Evolutionary conservation across 53 echinoderm and acorn worm genomes (phyloP).

Genomic region (Antedon mediterranea): DNA sequence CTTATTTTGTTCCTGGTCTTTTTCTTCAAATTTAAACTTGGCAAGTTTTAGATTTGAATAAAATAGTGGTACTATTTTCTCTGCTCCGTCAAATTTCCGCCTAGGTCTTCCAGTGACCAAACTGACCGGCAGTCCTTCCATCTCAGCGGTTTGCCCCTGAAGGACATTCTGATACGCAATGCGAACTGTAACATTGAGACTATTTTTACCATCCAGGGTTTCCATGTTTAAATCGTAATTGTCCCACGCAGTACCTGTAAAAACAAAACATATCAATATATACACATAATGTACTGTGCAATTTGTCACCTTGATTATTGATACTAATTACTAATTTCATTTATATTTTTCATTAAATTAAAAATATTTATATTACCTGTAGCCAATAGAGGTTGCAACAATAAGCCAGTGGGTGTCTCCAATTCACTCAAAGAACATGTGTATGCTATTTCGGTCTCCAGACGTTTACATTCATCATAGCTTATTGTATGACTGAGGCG

Average conservation of each 20-base stretch:
- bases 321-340: too few species aligned
- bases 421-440: constrained; percentile 20
- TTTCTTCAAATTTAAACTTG: constrained; percentile 25
- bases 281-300: background rate
- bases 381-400: constrained; percentile 6
- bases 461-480: constrained; percentile 28
- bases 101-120: constrained; percentile 14
- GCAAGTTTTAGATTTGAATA: constrained; percentile 25
- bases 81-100: background rate
- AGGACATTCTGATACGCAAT: constrained; percentile 23
- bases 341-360: too few species aligned
- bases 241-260: constrained; percentile 29
- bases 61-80: constrained; percentile 17
- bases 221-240: constrained; percentile 35
- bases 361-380: constrained; percentile 12
- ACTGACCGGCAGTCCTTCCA: constrained; percentile 1
- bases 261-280: background rate
- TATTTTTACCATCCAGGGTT: constrained; percentile 24
- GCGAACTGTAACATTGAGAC: constrained; percentile 24
- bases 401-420: constrained; percentile 25
- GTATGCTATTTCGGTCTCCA: constrained; percentile 29
- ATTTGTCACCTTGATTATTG: too few species aligned
- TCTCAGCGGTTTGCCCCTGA: background rate
- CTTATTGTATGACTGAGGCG: constrained; percentile 24
- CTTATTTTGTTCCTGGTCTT: constrained; percentile 1